phyloP scores from a whole-genome alignment of 2,888 invertebrate genomes.

The Chrysolina oricalcia region DNA sequence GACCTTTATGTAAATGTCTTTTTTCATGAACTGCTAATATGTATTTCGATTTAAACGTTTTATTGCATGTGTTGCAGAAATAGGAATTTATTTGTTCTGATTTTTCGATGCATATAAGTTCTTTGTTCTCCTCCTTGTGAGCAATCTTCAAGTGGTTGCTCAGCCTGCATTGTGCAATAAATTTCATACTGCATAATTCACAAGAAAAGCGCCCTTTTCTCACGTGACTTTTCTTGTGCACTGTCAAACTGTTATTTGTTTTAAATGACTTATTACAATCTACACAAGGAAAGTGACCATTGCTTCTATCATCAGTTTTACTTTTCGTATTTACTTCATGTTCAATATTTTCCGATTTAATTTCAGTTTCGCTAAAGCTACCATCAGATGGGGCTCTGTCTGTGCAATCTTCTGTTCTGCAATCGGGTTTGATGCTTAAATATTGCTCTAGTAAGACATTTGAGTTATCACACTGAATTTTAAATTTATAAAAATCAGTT shows the following conservation, averaged over 20 bases:
- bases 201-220: conserved; percentile 35
- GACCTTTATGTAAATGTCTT: conserved; percentile 61
- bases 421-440: conserved; percentile 42
- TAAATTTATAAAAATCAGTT: conserved; percentile 60
- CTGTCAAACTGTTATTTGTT: background rate
- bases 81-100: conserved; percentile 47
- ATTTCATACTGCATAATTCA: conserved; percentile 37
- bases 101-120: conserved; percentile 30
- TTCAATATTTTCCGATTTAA: conserved; percentile 36
- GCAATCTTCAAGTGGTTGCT: conserved; percentile 35
- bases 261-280: conserved; percentile 30
- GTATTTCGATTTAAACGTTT: conserved; percentile 64
- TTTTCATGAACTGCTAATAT: conserved; percentile 61
- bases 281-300: conserved; percentile 13
- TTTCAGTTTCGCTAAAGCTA: conserved; percentile 20
- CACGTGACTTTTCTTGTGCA: conserved; percentile 28
- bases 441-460: conserved; percentile 49
- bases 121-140: conserved; percentile 34
- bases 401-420: background rate
- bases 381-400: conserved; percentile 14
- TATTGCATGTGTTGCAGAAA: conserved; percentile 60
- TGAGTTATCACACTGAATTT: conserved; percentile 61
- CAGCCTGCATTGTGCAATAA: conserved; percentile 30
- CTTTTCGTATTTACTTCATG: too few relatives aligned
- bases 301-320: conserved; percentile 10